Percentiles rank a stretch among this genome's conserved stretches.
Evolutionary conservation across 2,888 invertebrate genomes (phyloP).

Genomic region (Mythimna ferrago): DNA sequence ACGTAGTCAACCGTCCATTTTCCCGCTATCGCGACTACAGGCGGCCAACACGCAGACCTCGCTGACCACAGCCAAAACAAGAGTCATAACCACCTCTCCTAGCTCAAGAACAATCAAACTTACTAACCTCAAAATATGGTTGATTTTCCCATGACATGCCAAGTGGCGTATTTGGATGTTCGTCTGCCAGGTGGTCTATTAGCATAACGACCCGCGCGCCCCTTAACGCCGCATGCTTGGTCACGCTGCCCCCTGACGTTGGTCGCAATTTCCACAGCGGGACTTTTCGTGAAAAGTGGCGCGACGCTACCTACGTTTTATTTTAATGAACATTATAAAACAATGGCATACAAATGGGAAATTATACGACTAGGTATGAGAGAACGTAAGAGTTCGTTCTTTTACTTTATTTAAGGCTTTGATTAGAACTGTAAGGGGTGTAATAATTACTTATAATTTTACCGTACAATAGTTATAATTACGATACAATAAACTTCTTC

Average conservation of each 20-base stretch:
- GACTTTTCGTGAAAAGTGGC: constrained; percentile 84
- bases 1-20: constrained; percentile 90
- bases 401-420: constrained; percentile 16
- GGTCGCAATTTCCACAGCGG: constrained; percentile 87
- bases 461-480: background rate
- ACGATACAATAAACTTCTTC: constrained; percentile 4
- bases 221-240: constrained; percentile 90
- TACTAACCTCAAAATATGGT: constrained; percentile 40
- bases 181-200: constrained; percentile 75
- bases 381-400: constrained; percentile 13
- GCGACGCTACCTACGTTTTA: constrained; percentile 74
- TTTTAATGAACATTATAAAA: constrained; percentile 66
- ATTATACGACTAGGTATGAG: constrained; percentile 30
- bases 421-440: background rate
- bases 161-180: constrained; percentile 52
- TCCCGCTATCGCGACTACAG: constrained; percentile 87
- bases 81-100: constrained; percentile 62
- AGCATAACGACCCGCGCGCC: constrained; percentile 89
- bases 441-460: constrained; percentile 2
- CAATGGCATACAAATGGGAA: constrained; percentile 55
- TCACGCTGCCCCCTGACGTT: constrained; percentile 88
- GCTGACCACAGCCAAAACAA: constrained; percentile 46
- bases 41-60: constrained; percentile 84
- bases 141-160: constrained; percentile 42
- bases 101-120: rapidly evolving